Base-by-base conservation (phyloP, 2,888 invertebrate genomes). In the Dynastes grantii region DNA sequence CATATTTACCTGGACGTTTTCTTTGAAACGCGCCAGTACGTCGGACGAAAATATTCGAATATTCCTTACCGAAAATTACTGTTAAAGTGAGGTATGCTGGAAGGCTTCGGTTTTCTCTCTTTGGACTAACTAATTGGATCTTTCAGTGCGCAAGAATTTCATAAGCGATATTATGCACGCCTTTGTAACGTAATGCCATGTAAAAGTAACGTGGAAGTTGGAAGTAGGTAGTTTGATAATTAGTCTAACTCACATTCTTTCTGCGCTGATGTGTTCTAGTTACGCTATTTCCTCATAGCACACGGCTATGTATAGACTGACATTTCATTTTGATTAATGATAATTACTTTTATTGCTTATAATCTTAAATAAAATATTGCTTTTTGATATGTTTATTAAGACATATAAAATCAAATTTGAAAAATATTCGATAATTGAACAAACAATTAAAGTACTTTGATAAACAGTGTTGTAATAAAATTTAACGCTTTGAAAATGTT, bases 11-110 rank as follows among this genome's bases (percentile, higher is more conserved):
- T 1, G 45, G 45, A 45, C 45, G 9, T 45, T 45, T 45, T 8
- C 45, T 45, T 5, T 45, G 4, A 45, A 45, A 8, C 9, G 45
- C 45, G 45, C n/a, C 55, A n/a, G 22, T 3, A 55, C n/a, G 55
- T 61, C 11, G 22, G 16, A 61, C 27, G 4, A 94, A 88, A 97
- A 96, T 91, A 91, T 92, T 93, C 93, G 58, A 93, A 85, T 93
- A 93, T 86, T 93, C 93, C 67, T 90, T 92, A 84, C 91, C 91
- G 83, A 84, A 84, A 82, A 65, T 80, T 27, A 11, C 11, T 51
- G 76, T 83, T 13, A 86, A 86, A 86, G 86, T 86, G 86, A 85
- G 55, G 2, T 49, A 51, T 68, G 68, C 75, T 40, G 8, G 16
- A 9, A 16, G 51, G 51, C 68, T n/a, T 11, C 11, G 29, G 51